Evolutionary conservation across 92 coral and sea anemone genomes (phyloP).

Genomic region (Porites rus): DNA sequence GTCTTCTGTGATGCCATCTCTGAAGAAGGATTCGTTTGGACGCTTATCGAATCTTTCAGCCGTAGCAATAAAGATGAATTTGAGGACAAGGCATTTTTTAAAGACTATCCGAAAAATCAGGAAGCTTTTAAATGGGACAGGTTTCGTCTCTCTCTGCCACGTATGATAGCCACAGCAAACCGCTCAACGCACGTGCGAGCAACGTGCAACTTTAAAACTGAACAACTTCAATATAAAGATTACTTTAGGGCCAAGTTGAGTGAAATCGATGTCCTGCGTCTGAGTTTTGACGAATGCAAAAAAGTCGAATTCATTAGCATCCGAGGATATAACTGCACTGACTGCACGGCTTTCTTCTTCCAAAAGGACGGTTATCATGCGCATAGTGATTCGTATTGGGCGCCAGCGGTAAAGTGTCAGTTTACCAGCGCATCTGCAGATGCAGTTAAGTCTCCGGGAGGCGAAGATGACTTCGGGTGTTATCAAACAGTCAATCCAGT

Average conservation of each 20-base stretch:
- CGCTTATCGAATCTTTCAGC: constrained; percentile 62
- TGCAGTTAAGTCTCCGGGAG: neutral
- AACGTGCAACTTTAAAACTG: constrained; percentile 51
- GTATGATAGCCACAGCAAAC: constrained; percentile 29
- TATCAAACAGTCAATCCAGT: constrained; percentile 16
- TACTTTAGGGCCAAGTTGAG: constrained; percentile 41
- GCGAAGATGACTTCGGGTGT: constrained; percentile 46
- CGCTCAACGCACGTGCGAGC: constrained; percentile 53
- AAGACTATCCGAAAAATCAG: constrained; percentile 35
- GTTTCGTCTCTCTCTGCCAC: constrained; percentile 40
- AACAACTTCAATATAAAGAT: constrained; percentile 48
- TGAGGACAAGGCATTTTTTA: neutral
- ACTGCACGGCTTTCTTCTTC: constrained; percentile 33
- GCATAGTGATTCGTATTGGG: constrained; percentile 17
- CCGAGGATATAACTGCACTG: constrained; percentile 25
- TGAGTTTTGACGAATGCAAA: constrained; percentile 12
- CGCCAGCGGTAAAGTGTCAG: neutral
- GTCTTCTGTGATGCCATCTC: constrained; percentile 50
- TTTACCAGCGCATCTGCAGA: neutral
- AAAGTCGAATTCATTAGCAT: constrained; percentile 41
- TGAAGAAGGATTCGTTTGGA: constrained; percentile 57
- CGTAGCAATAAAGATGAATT: constrained; percentile 20
- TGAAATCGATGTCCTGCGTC: constrained; percentile 38
- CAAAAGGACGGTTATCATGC: constrained; percentile 5
- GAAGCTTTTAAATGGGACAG: constrained; percentile 32